Evolutionary conservation across 1,140 invertebrate species (phyloP), one percentile per base, ranked within the genome.

Genomic region (Pogonomyrmex barbatus): DNA sequence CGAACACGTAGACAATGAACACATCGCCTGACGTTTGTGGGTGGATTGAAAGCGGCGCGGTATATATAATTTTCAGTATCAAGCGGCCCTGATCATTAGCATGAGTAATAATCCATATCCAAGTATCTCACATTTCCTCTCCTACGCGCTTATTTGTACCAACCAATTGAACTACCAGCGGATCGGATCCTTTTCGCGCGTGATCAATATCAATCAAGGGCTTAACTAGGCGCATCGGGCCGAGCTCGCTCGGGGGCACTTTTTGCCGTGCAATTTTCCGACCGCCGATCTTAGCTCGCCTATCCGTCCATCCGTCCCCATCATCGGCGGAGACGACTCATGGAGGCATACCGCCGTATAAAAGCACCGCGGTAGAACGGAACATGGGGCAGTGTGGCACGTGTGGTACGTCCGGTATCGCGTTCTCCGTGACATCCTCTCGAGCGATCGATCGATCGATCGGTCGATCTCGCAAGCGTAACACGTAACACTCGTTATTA

Each of bases 341-440:
- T 24, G 42, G 5, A 77, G 75, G 24, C 39, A 42, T 58, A 24
- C 24, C 24, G 24, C 24, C 24, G 88, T 94, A 94, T 94, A 94
- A 94, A 94, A 94, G 91, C 89, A 84, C 76, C 88, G 88, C 75
- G 86, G 84, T 73, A 87, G 88, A 89, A 89, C 89, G 89, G 86
- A 84, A 65, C 42, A 73, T 76, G 87, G 89, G 89, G 89, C 92
- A 94, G 92, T 94, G 89, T 91, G 89, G 65, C 93, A 84, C 65
- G 76, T 65, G 65, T 65, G 65, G 86, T 68, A 50, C 88, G 88
- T 87, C 83, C 90, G 70, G 68, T 88, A 87, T 77, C 65, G 60
- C 36, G 39, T 42, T 24, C 78, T 58, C 1, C n/a, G 8, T 4
- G 87, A 76, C 30, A 58, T 89, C 65, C 70, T 60, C 58, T 56